Conservation (phyloP, 2,797 vertebrate genomes). For the Hafferia zeledoni region DNA sequence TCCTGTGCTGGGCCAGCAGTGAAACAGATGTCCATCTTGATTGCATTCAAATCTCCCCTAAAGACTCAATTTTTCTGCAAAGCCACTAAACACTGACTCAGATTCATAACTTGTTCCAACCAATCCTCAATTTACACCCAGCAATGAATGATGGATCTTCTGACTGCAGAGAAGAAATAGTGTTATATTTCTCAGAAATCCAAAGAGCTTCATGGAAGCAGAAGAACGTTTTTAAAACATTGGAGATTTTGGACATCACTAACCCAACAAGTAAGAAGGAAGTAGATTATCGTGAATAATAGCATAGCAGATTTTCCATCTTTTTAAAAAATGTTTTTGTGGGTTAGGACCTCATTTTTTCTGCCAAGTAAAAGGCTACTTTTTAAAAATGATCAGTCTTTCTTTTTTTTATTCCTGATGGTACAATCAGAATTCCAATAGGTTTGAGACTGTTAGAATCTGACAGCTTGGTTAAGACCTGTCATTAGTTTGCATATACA, state of each 20-base stretch:
- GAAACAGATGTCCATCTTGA: slow-evolving; percentile 45
- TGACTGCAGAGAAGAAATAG: slow-evolving; percentile 24
- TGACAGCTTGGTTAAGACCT: slow-evolving; percentile 65
- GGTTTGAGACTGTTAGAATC: slow-evolving; percentile 22
- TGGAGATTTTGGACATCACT: slow-evolving; percentile 12
- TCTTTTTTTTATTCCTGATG: slow-evolving; percentile 22
- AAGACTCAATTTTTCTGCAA: slow-evolving; percentile 39
- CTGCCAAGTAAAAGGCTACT: slow-evolving; percentile 40
- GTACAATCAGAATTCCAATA: slow-evolving; percentile 50
- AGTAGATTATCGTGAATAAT: slow-evolving; percentile 6
- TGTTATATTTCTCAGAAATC: slow-evolving; percentile 30
- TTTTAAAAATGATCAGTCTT: slow-evolving; percentile 10
- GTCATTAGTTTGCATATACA: slow-evolving; percentile 55
- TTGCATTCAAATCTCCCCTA: neutral
- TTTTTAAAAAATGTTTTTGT: neutral
- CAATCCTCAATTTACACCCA: slow-evolving; percentile 36
- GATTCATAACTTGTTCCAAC: slow-evolving; percentile 29
- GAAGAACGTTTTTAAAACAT: neutral
- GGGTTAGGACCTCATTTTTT: slow-evolving; percentile 33
- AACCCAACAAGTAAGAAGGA: neutral
- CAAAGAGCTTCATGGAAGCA: slow-evolving; percentile 23
- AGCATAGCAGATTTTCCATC: slow-evolving; percentile 9
- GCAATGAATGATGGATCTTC: slow-evolving; percentile 25
- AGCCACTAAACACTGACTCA: slow-evolving; percentile 25
- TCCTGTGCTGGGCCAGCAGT: neutral